A percentile compares a stretch with the other conserved stretches of the same genome.
Evolutionary conservation across 2,888 invertebrate species (phyloP).

Genomic region (Caradrina clavipalpis): DNA sequence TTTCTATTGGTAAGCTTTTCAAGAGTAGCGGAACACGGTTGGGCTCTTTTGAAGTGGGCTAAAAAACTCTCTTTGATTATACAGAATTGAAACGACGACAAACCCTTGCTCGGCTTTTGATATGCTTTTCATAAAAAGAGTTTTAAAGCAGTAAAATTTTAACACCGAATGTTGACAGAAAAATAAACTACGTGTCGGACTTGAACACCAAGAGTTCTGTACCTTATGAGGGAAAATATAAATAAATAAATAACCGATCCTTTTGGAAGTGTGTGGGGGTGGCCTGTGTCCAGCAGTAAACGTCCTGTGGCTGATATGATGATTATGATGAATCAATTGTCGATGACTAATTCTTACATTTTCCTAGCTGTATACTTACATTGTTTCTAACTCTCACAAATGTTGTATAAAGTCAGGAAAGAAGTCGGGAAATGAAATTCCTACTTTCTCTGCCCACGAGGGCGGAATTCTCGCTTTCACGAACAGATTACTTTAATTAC

Average conservation of each 20-base stretch:
- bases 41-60: slow-evolving; percentile 17
- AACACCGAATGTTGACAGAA: slow-evolving; percentile 2
- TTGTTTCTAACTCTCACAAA: neutral
- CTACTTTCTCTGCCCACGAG: neutral
- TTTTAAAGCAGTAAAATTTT: slow-evolving; percentile 22
- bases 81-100: slow-evolving; percentile 15
- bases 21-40: neutral
- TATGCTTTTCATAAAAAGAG: slow-evolving; percentile 11
- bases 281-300: no score
- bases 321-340: no score
- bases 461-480: neutral
- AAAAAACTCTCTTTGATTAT: slow-evolving; percentile 6
- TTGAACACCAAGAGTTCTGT: no score
- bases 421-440: slow-evolving; percentile 7
- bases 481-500: slow-evolving; percentile 3
- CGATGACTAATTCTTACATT: slow-evolving; percentile 2
- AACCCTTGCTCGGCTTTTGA: slow-evolving; percentile 8
- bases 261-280: no score
- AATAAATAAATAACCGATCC: no score
- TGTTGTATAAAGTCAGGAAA: neutral
- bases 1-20: slow-evolving; percentile 12
- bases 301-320: no score
- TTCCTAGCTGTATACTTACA: no score
- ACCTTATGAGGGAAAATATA: no score
- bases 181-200: neutral